Evolutionary conservation across 2,113 vertebrate genomes (phyloP).

Genomic region (Empidonax alnorum): DNA sequence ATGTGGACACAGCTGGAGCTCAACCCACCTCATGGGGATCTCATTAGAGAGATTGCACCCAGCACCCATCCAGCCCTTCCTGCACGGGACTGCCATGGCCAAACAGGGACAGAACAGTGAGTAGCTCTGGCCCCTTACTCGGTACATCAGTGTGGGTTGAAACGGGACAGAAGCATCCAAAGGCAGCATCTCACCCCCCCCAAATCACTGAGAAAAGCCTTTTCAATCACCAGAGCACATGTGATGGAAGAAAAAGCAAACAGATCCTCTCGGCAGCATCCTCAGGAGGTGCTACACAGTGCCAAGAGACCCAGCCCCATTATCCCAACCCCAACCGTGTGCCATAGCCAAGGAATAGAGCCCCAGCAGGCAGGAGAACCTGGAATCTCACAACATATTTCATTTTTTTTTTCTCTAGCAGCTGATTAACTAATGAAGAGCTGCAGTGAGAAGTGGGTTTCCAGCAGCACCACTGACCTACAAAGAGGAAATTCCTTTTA

Average conservation of each 20-base stretch:
- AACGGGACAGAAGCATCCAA: not conserved
- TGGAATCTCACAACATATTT: not conserved
- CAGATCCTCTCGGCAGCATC: not conserved
- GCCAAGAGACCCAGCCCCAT: not conserved
- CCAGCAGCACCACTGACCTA: not conserved
- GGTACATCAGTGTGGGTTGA: fast-evolving
- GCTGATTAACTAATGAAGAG: not conserved
- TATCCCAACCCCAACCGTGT: fast-evolving
- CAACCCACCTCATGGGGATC: not conserved
- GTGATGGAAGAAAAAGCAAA: fast-evolving
- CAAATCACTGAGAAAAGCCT: not conserved
- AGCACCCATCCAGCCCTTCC: not conserved
- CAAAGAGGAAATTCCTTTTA: not conserved
- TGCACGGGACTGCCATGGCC: fast-evolving
- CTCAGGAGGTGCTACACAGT: fast-evolving
- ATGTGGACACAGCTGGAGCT: not conserved
- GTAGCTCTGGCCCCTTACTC: not conserved
- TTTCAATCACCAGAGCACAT: not conserved
- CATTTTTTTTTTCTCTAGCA: not conserved
- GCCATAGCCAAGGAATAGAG: not conserved
- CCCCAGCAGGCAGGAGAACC: not conserved
- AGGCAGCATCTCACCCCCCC: not conserved
- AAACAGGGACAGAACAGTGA: fast-evolving
- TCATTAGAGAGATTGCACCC: not conserved
- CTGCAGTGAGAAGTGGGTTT: not conserved